A percentile compares a stretch with the other conserved stretches of the same genome.
Conservation (phyloP, 1,140 invertebrate genomes). For the Drosophila ironensis region DNA sequence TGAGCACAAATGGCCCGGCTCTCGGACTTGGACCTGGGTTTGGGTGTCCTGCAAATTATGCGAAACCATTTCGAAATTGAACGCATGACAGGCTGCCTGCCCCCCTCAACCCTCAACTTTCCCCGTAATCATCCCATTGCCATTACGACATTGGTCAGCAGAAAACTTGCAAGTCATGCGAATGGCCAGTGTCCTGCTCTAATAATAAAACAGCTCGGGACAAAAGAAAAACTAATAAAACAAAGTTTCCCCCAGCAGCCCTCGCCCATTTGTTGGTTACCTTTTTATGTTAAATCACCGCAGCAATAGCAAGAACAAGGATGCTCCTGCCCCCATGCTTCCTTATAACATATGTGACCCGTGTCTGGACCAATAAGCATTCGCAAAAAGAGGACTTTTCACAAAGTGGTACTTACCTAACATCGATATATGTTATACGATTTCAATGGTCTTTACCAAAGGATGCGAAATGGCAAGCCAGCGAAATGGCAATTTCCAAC, state of each 20-base stretch:
- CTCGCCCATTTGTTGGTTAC: slow-evolving; percentile 47
- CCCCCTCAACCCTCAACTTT: neutral
- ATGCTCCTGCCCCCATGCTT: slow-evolving; percentile 18
- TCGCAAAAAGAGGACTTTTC: slow-evolving; percentile 49
- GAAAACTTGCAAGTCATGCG: slow-evolving; percentile 78
- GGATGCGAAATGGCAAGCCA: too few species aligned
- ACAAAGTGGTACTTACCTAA: neutral
- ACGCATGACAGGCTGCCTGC: slow-evolving; percentile 59
- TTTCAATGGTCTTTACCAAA: too few species aligned
- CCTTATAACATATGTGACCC: slow-evolving; percentile 63
- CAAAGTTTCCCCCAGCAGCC: slow-evolving; percentile 56
- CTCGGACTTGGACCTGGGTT: slow-evolving; percentile 25
- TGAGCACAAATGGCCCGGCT: slow-evolving; percentile 70
- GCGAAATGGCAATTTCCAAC: too few species aligned
- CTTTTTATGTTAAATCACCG: slow-evolving; percentile 79
- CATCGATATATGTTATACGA: neutral
- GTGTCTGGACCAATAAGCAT: slow-evolving; percentile 75
- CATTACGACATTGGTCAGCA: slow-evolving; percentile 78
- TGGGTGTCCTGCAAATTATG: slow-evolving; percentile 77
- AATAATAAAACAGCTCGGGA: slow-evolving; percentile 71
- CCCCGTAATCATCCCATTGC: slow-evolving; percentile 9
- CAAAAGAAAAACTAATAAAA: slow-evolving; percentile 81
- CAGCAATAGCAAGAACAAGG: slow-evolving; percentile 44
- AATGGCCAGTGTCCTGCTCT: slow-evolving; percentile 45
- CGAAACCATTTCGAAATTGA: slow-evolving; percentile 81